Evolutionary conservation across 1,140 invertebrate genomes (phyloP).

Genomic region (Brachystomella parvula): DNA sequence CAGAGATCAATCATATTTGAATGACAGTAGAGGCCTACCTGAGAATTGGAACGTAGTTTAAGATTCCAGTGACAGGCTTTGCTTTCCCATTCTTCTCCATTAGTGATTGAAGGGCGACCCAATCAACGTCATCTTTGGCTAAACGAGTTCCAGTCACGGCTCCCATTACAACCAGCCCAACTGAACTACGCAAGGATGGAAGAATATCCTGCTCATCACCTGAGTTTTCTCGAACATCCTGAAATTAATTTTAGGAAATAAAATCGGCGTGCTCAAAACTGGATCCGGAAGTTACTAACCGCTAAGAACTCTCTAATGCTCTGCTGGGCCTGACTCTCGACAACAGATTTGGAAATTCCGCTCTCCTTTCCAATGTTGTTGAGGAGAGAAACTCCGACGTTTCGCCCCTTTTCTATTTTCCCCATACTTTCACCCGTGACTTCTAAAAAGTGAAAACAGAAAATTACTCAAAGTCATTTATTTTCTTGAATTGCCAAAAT

Average conservation of each 20-base stretch:
- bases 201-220: conserved; percentile 45
- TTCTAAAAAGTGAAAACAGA: background rate
- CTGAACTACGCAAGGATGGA: conserved; percentile 53
- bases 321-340: conserved; percentile 59
- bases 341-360: conserved; percentile 42
- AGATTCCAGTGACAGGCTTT: conserved; percentile 65
- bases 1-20: background rate
- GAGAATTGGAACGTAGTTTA: conserved; percentile 74
- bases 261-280: no score
- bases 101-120: conserved; percentile 62
- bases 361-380: background rate
- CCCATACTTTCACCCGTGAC: no score
- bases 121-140: conserved; percentile 57
- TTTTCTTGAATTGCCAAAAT: no score
- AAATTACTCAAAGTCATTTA: background rate
- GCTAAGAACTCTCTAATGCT: conserved; percentile 41
- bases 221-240: conserved; percentile 31
- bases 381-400: no score
- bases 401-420: no score
- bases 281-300: conserved; percentile 43
- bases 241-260: background rate
- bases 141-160: conserved; percentile 67
- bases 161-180: conserved; percentile 66
- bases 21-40: conserved; percentile 48
- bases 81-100: conserved; percentile 70